phyloP scores from a whole-genome alignment of 2,113 vertebrate species.

The Corythoichthys intestinalis region DNA sequence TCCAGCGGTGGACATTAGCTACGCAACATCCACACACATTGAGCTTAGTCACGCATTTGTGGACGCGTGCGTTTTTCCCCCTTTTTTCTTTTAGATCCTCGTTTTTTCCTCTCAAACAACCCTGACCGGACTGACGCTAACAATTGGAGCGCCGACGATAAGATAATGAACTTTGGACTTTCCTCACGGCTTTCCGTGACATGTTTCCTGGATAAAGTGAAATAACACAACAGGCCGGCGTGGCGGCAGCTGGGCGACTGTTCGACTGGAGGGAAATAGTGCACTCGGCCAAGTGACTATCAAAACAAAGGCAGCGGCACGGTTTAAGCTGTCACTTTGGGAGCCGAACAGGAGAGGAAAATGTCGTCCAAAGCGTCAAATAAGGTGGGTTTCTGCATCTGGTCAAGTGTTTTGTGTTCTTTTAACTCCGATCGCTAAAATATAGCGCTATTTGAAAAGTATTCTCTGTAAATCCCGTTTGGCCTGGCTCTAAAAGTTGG shows the following conservation, averaged over 20 bases:
- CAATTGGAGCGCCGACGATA: conserved; percentile 43
- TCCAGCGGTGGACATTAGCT: conserved; percentile 44
- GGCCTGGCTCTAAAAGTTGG: conserved; percentile 8
- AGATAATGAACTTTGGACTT: conserved; percentile 77
- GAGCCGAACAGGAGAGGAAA: conserved; percentile 70
- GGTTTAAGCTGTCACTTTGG: conserved; percentile 54
- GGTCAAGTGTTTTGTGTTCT: conserved; percentile 6
- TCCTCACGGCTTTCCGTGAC: conserved; percentile 60
- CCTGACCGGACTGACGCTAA: conserved; percentile 30
- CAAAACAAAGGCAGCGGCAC: conserved; percentile 34
- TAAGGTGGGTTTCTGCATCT: conserved; percentile 78
- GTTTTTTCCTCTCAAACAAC: conserved; percentile 39
- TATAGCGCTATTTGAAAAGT: neutral
- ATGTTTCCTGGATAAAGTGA: conserved; percentile 71
- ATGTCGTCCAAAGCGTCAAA: conserved; percentile 85
- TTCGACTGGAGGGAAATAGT: conserved; percentile 47
- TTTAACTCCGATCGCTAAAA: conserved; percentile 3
- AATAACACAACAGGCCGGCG: conserved; percentile 72
- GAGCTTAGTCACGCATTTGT: conserved; percentile 3
- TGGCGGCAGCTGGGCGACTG: conserved; percentile 72
- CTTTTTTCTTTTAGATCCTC: neutral
- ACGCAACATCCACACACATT: conserved; percentile 14
- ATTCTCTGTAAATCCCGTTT: neutral
- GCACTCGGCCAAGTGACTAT: conserved; percentile 52
- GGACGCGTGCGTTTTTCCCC: neutral